phyloP scores from a whole-genome alignment of 2,113 vertebrate genomes.

The Turnix velox region DNA sequence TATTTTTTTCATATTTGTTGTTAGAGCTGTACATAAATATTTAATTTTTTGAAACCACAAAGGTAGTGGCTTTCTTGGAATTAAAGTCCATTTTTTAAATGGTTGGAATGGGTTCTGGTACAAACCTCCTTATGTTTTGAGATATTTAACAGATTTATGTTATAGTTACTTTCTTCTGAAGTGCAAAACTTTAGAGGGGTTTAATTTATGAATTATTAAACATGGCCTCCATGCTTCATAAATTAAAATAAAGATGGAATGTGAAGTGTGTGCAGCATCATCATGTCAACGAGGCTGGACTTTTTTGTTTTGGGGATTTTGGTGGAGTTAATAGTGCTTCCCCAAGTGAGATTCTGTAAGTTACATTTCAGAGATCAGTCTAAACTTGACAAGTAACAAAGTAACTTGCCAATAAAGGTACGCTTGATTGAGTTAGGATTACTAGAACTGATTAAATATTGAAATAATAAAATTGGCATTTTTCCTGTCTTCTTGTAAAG shows the following conservation, averaged over 20 bases:
- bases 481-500: too few relatives aligned
- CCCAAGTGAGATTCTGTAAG: neutral
- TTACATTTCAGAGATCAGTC: neutral
- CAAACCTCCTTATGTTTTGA: neutral
- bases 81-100: neutral
- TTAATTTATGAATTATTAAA: neutral
- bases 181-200: neutral
- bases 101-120: neutral
- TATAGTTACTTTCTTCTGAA: neutral
- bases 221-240: neutral
- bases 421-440: neutral
- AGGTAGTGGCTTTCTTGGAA: neutral
- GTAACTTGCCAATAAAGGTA: neutral
- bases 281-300: rapidly evolving
- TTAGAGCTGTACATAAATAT: neutral
- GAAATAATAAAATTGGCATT: too few relatives aligned
- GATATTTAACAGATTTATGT: neutral
- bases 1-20: neutral
- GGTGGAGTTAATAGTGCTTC: neutral
- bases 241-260: neutral
- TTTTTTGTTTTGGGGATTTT: neutral
- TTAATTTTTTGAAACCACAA: neutral
- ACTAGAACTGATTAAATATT: neutral
- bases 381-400: neutral
- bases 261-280: neutral